phyloP scores from a whole-genome alignment of 1,140 invertebrate genomes.

The Diploscapter pachys region DNA sequence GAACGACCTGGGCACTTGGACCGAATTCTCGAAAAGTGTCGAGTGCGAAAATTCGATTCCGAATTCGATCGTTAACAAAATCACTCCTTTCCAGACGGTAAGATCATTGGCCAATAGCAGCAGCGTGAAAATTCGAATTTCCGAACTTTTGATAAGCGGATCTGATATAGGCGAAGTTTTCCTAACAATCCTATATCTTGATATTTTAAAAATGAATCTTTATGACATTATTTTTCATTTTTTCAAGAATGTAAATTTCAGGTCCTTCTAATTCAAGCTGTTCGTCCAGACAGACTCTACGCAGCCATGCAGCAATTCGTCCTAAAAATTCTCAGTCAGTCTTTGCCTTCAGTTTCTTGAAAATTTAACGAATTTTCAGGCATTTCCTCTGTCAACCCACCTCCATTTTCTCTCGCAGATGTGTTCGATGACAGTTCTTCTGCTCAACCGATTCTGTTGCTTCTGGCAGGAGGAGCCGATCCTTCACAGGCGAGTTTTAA shows the following conservation, averaged over 20 bases:
- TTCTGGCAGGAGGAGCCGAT: conserved; percentile 74
- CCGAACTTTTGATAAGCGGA: too few species aligned
- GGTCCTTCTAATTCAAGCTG: conserved; percentile 75
- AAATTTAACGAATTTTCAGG: too few species aligned
- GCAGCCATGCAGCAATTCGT: conserved; percentile 72
- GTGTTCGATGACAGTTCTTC: conserved; percentile 66
- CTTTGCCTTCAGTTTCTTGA: conserved; percentile 17
- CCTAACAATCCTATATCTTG: too few species aligned
- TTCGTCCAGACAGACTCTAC: conserved; percentile 77
- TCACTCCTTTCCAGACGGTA: conserved; percentile 74
- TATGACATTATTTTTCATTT: too few species aligned
- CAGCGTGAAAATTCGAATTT: too few species aligned
- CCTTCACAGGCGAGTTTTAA: conserved; percentile 66
- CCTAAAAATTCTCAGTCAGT: conserved; percentile 58
- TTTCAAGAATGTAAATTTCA: background rate
- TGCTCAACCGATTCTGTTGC: conserved; percentile 70
- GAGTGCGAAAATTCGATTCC: conserved; percentile 68
- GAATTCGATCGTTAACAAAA: conserved; percentile 62
- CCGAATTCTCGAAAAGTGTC: conserved; percentile 67
- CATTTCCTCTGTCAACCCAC: conserved; percentile 65
- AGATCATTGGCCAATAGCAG: background rate
- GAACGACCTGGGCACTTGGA: conserved; percentile 69
- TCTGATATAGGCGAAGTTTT: too few species aligned
- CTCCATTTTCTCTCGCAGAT: conserved; percentile 66
- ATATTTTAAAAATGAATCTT: too few species aligned